A percentile compares a stretch with the other conserved stretches of the same genome.
phyloP scores from a whole-genome alignment of 2,797 vertebrate species.

The Pangasius mekongensis region DNA sequence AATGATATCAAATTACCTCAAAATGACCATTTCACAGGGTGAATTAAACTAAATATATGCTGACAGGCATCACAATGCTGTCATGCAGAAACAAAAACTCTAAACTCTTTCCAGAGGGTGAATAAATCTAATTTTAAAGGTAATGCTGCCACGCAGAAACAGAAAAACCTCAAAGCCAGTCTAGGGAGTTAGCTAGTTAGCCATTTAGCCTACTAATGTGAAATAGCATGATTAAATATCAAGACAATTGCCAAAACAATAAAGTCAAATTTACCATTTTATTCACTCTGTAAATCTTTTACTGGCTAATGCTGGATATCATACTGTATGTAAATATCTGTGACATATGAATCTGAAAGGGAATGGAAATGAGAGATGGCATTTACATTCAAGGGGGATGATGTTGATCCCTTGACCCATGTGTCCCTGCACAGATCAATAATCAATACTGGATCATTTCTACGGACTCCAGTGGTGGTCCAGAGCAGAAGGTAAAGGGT shows the following conservation, averaged over 20 bases:
- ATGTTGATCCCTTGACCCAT: conserved; percentile 7
- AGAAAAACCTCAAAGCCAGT: neutral
- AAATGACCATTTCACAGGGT: neutral
- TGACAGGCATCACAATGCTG: neutral
- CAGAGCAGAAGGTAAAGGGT: conserved; percentile 17
- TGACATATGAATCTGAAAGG: neutral
- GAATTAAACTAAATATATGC: neutral
- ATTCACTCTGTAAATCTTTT: neutral
- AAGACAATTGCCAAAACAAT: neutral
- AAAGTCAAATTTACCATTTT: neutral
- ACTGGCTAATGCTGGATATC: neutral
- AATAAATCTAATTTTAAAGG: neutral
- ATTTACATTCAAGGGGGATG: neutral
- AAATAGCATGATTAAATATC: neutral
- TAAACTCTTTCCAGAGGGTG: neutral
- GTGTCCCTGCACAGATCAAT: conserved; percentile 27
- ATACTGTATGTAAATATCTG: neutral
- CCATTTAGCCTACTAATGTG: neutral
- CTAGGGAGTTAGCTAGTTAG: neutral
- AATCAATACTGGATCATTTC: conserved; percentile 22
- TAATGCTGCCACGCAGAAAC: neutral
- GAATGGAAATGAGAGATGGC: neutral
- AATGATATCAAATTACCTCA: neutral
- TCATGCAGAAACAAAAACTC: neutral
- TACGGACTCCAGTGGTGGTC: neutral